Base-by-base conservation (phyloP, 2,888 invertebrate genomes). In the Campoplex capitator region DNA sequence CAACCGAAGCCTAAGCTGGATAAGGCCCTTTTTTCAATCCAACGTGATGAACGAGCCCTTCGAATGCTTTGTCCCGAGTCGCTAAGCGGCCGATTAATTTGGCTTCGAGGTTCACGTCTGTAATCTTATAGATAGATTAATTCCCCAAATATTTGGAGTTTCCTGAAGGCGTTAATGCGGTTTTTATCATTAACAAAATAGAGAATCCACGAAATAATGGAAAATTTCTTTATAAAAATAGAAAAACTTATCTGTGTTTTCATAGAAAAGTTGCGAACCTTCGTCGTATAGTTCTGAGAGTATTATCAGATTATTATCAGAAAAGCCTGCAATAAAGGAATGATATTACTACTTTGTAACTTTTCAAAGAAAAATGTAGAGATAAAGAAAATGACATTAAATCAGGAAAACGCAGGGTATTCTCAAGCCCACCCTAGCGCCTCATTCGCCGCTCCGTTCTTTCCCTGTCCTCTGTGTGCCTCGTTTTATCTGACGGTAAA, bases 41-140 rank as follows among this genome's bases (percentile, higher is more conserved):
- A 58, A 56, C 83, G 84, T 90, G 90, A 91, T 90, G 88, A 88
- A 91, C 88, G 90, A 90, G 88, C 88, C 74, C 85, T 87, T 88
- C 88, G 85, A 84, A 75, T 88, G 76, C 82, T 89, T 51, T 86
- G 83, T 89, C 87, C 83, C 80, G 68, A 75, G 65, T 23, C 70
- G 70, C 71, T 76, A 45, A 76, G 75, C 87, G 84, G 88, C 87
- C 88, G 87, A 91, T 90, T 90, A 90, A 91, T 91, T 91, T 86
- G 73, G 76, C 82, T 85, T 73, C 76, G 71, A 81, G 83, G 85
- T 87, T 88, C 82, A 67, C 77, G 23, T 67, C 77, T 51, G 45
- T 35, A 23, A 77, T n/a, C 13, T 67, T n/a, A 13, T 42, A 23
- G 42, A 42, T 68, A 13, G 8, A 42, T 11, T 23, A 23, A 42